A percentile compares a stretch with the other conserved stretches of the same genome.
Conservation (phyloP, 2,888 invertebrate genomes). For the Leucophenga maculata region DNA sequence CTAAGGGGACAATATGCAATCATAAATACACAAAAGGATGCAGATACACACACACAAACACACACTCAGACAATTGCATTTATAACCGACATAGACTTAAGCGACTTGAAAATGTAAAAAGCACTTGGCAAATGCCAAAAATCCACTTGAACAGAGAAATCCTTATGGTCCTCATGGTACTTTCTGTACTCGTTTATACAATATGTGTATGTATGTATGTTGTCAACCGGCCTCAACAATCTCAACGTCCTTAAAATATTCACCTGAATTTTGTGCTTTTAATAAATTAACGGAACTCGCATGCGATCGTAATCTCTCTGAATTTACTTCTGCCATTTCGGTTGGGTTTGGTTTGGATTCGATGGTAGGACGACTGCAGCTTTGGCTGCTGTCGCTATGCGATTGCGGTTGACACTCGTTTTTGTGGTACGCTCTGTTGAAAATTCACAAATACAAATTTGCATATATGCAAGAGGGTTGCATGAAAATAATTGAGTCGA, state of each 20-base stretch:
- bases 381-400: neutral
- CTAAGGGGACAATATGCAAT: conserved; percentile 11
- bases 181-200: no score
- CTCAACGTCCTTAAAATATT: neutral
- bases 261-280: conserved; percentile 9
- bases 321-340: neutral
- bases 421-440: no score
- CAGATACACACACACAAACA: conserved; percentile 30
- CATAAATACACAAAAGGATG: conserved; percentile 5
- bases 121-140: conserved; percentile 11
- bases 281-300: conserved; percentile 16
- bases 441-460: no score
- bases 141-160: neutral
- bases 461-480: no score
- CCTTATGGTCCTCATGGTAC: neutral
- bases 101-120: neutral
- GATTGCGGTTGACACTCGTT: neutral
- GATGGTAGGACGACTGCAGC: neutral
- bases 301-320: neutral
- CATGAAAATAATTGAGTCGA: no score
- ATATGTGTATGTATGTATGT: neutral
- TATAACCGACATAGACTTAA: neutral
- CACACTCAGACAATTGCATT: conserved; percentile 34
- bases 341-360: no score
- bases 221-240: neutral